phyloP scores from a whole-genome alignment of 1,140 invertebrate species.

The Plutomurus gul region DNA sequence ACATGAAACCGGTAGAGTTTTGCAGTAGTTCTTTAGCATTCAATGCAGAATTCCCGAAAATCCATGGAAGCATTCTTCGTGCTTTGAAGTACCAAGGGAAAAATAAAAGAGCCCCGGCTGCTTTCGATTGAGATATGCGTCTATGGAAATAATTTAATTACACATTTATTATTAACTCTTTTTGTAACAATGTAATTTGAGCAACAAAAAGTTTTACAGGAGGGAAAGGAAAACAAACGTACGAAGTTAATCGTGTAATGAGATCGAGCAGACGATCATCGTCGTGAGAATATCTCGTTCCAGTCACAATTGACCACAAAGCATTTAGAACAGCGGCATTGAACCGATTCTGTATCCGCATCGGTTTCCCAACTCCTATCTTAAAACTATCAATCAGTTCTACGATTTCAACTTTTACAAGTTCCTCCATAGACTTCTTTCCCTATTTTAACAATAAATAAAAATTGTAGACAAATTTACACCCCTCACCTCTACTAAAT shows the following conservation, averaged over 20 bases:
- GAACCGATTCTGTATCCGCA: neutral
- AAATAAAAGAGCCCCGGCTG: neutral
- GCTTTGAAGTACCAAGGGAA: neutral
- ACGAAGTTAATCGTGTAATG: neutral
- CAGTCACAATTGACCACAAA: neutral
- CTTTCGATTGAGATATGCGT: neutral
- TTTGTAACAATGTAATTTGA: neutral
- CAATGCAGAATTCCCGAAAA: neutral
- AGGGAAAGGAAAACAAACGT: neutral
- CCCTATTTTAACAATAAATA: too few species aligned
- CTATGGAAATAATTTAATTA: neutral
- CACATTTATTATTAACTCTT: too few species aligned
- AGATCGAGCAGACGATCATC: neutral
- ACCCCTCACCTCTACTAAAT: too few species aligned
- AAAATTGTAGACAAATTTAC: too few species aligned
- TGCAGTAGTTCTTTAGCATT: neutral
- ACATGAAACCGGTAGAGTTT: neutral
- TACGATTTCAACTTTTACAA: neutral
- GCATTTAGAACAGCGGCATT: conserved; percentile 2
- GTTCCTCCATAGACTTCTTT: neutral
- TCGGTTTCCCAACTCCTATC: neutral
- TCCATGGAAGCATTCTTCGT: neutral
- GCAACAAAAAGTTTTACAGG: neutral
- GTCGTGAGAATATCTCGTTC: neutral
- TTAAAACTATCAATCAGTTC: neutral